Base-by-base conservation (phyloP, 2,888 invertebrate genomes). In the Ariolimax columbianus region DNA sequence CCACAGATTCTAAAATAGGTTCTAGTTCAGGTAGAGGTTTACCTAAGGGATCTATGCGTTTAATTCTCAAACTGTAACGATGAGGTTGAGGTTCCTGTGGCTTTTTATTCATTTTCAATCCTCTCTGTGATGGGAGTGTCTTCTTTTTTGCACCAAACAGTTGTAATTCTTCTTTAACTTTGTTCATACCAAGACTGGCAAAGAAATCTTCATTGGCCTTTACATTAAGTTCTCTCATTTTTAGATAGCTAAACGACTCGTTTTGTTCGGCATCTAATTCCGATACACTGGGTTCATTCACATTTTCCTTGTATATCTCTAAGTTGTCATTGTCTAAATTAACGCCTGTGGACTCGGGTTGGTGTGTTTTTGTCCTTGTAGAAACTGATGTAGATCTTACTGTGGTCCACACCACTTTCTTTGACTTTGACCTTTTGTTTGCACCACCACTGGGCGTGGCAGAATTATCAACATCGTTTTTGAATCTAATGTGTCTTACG, bases 141-240 rank as follows among this genome's bases (percentile, higher is more conserved):
- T 85, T 75, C 66, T 84, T 84, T 36, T 77, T 83, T 11, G 36
- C 36, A 2, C 26, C 36, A 17, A 80, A 79, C 26, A 23, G 47
- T 19, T 82, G 36, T 4, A 78, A 43, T 11, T 38, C n/a, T 75
- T 63, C 59, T 82, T 82, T 85, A 11, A 77, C 81, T 68, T 77
- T 36, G 30, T 51, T 36, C 23, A 92, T 88, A 19, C 91, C 91
- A 73, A 92, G 84, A 38, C 89, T 85, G 38, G 88, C 82, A 36
- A 92, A 89, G 83, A 92, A 92, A 30, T 89, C 88, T 43, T 88
- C 89, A 87, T 92, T 92, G 30, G 89, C 90, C 70, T 89, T 86
- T 14, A 91, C 63, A 79, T 91, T 92, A 78, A 89, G 87, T 78
- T 89, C 88, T 59, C 91, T 84, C 68, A 88, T 86, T 78, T 89